Evolutionary conservation across 2,888 invertebrate species (phyloP), one percentile per base, ranked within the genome.

Genomic region (Amphipyra berbera): DNA sequence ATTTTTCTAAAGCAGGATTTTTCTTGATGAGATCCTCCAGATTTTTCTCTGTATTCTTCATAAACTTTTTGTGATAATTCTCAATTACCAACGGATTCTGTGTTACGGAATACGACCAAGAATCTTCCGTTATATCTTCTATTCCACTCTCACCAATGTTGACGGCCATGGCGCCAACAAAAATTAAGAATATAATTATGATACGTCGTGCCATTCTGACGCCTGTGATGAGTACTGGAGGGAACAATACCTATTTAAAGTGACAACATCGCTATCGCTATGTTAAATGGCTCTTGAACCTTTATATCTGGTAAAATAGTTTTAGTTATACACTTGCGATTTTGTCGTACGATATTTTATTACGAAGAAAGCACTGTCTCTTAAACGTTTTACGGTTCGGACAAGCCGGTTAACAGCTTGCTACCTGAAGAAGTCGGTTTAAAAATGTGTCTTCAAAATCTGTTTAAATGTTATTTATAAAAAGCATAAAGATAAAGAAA

Each of bases 141-240:
- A 6, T 9, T 2, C 42, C 57, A 7, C 45, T 15, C 9, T n/a
- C 53, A 4, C 41, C 35, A 41, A 21, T 35, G 42, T 40, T 54
- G 9, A 27, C 6, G 12, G 27, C n/a, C 8, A 62, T 15, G 10
- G 35, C 15, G 9, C 44, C 12, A 55, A 42, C 33, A 15, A 58
- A 15, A 9, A 54, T 10, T 5, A 62, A 30, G 7, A 40, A 30
- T 0, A 55, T 10, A 0, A 49, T 27, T 14, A 35, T 13, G 8
- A 45, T 35, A 12, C 50, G 69, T 52, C 47, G 8, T 21, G 8
- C 37, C 70, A 73, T 73, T 33, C 27, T 54, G 45, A 33, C 13
- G 14, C 2, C n/a, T 14, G 21, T 10, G 37, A 46, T 12, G 30
- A 30, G 12, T 35, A 67, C 69, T 53, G 49, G 7, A 14, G 14